Evolutionary conservation across 2,797 vertebrate genomes (phyloP), one percentile per base, ranked within the genome.

Genomic region (Tympanoctomys barrerae): DNA sequence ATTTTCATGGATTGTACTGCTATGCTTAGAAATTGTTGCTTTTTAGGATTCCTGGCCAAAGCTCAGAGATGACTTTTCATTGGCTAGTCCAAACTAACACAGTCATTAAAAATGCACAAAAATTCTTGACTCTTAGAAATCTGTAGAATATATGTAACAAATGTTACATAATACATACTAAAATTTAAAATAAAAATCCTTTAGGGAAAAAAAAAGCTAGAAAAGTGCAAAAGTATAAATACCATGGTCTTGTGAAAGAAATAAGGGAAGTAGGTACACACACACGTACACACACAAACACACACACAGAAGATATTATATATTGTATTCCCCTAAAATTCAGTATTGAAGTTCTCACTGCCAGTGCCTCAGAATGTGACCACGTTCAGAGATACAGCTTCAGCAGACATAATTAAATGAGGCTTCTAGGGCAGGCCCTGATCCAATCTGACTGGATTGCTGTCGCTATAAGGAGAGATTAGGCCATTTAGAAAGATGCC

Each of bases 81-180:
- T 80, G 54, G 81, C 64, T 91, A 89, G 33, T 54, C 33, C 62
- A 64, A 86, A 92, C 54, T 22, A 92, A 91, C 96, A 73, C 54
- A 96, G 62, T 96, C 90, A 96, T 87, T 95, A 46, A 22, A 85
- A 95, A 93, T 91, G 77, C 89, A 94, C 94, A 89, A 68, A 75
- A 93, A 91, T 81, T 92, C 89, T 73, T 42, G 80, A 97, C 86
- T 96, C 78, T 90, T 96, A 80, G 52, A 97, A 96, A 90, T 93
- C 66, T 92, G n/a, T 96, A 97, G 66, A 94, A 94, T 94, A 59
- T 97, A 95, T 75, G 46, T 54, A 96, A 97, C 49, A 97, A 89
- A 96, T 97, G 95, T 97, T 97, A 71, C n/a, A 90, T 96, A 90
- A 88, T 84, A 6, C 52, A 28, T 89, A 62, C 62, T 91, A 97